Conservation (phyloP, 1,140 invertebrate genomes). For the Drosophila virilis region DNA sequence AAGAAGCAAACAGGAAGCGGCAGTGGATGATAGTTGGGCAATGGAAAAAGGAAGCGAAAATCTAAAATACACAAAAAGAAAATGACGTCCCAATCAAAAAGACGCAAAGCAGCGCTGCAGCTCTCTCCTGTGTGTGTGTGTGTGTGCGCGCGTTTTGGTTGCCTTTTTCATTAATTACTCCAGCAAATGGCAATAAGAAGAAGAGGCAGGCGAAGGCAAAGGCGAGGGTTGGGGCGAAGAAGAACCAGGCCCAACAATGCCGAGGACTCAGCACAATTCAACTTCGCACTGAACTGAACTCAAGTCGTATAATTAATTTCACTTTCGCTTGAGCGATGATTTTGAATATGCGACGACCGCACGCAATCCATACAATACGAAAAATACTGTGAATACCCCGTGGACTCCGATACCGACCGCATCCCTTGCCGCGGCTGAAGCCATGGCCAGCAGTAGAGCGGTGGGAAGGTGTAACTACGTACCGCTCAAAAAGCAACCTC, state of each 20-base stretch:
- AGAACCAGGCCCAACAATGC: constrained; percentile 2
- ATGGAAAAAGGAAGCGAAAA: constrained; percentile 23
- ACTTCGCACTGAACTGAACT: constrained; percentile 29
- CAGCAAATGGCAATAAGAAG: constrained; percentile 41
- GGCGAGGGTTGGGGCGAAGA: background rate
- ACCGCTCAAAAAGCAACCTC: constrained; percentile 14
- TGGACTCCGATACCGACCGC: background rate
- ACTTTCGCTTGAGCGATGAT: constrained; percentile 78
- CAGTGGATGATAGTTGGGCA: background rate
- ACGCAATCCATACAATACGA: constrained; percentile 60
- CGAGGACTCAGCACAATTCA: constrained; percentile 27
- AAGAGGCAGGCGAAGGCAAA: background rate
- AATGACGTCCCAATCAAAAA: constrained; percentile 23
- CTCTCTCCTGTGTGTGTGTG: constrained; percentile 1
- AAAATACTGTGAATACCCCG: background rate
- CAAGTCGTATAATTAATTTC: constrained; percentile 75
- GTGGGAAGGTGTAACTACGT: constrained; percentile 7
- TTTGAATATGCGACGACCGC: constrained; percentile 68
- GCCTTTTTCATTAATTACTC: constrained; percentile 70
- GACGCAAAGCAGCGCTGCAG: constrained; percentile 25
- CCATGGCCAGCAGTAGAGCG: background rate
- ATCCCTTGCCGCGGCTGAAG: background rate
- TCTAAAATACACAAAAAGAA: constrained; percentile 13
- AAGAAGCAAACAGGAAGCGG: constrained; percentile 17
- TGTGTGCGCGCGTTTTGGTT: constrained; percentile 26